Evolutionary conservation across 2,113 vertebrate genomes (phyloP).

Genomic region (Steatornis caripensis): DNA sequence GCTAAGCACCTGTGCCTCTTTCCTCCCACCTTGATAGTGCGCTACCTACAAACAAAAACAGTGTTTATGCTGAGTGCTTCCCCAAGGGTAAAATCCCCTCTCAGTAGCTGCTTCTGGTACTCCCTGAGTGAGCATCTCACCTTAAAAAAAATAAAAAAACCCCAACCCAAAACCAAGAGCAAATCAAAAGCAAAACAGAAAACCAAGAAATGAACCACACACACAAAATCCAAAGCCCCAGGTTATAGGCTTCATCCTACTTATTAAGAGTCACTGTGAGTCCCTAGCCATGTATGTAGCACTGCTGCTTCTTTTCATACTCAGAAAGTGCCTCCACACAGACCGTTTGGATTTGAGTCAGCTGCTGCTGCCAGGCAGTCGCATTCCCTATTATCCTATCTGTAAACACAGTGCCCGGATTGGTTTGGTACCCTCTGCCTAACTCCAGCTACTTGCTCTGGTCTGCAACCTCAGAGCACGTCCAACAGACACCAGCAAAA

Average conservation of each 20-base stretch:
- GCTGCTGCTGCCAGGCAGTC: fast-evolving
- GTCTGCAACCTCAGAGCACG: neutral
- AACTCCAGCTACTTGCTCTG: neutral
- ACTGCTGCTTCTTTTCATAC: neutral
- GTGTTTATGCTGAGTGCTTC: neutral
- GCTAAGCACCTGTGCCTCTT: neutral
- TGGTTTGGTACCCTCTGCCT: neutral
- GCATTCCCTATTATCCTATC: neutral
- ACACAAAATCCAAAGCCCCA: neutral
- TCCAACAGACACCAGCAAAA: neutral
- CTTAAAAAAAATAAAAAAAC: neutral
- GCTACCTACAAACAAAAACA: neutral
- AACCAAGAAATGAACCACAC: neutral
- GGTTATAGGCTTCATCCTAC: neutral
- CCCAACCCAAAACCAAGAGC: neutral
- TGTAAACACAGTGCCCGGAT: neutral
- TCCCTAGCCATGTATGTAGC: neutral
- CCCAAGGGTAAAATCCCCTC: neutral
- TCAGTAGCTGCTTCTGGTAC: neutral
- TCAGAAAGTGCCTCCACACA: neutral
- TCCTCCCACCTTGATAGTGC: neutral
- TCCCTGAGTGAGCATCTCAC: neutral
- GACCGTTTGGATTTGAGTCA: neutral
- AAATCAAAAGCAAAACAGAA: neutral
- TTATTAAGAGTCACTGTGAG: neutral